phyloP scores from a whole-genome alignment of 2,888 invertebrate species.

The Harmothoe impar region DNA sequence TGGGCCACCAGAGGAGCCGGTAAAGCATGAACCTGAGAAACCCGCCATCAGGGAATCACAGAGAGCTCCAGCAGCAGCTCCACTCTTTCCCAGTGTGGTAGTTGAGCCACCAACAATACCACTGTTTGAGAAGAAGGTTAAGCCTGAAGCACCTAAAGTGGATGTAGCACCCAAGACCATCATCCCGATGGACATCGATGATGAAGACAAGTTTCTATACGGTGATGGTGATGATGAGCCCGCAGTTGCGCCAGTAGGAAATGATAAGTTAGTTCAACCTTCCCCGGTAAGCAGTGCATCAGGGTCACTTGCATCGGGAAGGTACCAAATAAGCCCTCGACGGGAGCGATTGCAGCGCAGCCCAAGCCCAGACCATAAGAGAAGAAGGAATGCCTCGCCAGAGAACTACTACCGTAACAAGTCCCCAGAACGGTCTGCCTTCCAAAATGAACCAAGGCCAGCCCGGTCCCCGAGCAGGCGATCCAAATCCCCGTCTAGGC shows the following conservation, averaged over 20 bases:
- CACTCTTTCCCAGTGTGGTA: background rate
- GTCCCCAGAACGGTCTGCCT: conserved; percentile 1
- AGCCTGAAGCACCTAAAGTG: background rate
- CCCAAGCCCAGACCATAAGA: conserved; percentile 39
- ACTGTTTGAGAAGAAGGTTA: background rate
- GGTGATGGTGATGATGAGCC: conserved; percentile 71
- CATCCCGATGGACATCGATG: conserved; percentile 71
- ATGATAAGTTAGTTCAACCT: background rate
- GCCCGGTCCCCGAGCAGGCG: background rate
- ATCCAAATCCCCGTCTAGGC: background rate
- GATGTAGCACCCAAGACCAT: background rate
- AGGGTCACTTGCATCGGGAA: conserved; percentile 24
- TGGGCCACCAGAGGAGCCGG: background rate
- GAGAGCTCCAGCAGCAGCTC: background rate
- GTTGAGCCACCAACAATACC: background rate
- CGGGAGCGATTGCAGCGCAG: conserved; percentile 1
- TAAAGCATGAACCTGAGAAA: background rate
- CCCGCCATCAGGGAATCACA: background rate
- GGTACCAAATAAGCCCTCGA: conserved; percentile 8
- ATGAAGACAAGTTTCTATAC: conserved; percentile 81
- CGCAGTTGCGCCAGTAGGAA: background rate
- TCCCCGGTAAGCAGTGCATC: conserved; percentile 2
- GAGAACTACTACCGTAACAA: conserved; percentile 18
- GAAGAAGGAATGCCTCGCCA: conserved; percentile 42
- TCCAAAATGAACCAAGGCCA: background rate